Percentiles rank a stretch among this genome's conserved stretches.
Conservation (phyloP, 2,888 invertebrate genomes). For the Noctua fimbriata region DNA sequence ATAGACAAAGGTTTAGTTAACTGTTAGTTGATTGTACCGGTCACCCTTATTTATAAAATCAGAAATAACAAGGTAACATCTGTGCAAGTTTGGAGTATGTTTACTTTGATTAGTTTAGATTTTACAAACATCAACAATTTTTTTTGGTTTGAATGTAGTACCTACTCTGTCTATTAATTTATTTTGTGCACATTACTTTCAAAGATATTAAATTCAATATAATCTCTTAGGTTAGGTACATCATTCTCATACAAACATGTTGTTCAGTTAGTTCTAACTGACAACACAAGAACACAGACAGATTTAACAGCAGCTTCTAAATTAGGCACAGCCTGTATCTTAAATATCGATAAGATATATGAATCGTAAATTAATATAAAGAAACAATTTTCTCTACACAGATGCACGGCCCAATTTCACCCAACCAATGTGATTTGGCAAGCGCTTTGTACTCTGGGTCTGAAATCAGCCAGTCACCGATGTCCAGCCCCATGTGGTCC, state of each 20-base stretch:
- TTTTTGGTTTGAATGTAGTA: neutral
- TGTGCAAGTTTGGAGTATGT: neutral
- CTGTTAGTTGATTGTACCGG: neutral
- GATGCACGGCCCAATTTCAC: constrained; percentile 48
- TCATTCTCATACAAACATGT: neutral
- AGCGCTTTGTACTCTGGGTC: constrained; percentile 64
- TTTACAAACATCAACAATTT: neutral
- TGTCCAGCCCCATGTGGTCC: constrained; percentile 62
- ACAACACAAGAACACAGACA: neutral
- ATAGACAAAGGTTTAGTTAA: neutral
- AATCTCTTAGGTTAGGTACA: too few species aligned
- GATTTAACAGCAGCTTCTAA: neutral
- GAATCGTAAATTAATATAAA: neutral
- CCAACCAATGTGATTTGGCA: constrained; percentile 71
- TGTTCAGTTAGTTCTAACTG: neutral
- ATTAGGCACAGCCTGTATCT: too few species aligned
- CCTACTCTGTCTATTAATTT: neutral
- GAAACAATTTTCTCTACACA: constrained; percentile 42
- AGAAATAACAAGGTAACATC: neutral
- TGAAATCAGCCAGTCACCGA: constrained; percentile 52
- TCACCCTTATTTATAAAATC: neutral
- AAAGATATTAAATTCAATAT: neutral
- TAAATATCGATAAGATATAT: too few species aligned
- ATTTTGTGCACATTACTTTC: neutral
- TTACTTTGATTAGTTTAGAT: neutral